Base-by-base conservation (phyloP, 2,113 vertebrate genomes). In the Zingel zingel region DNA sequence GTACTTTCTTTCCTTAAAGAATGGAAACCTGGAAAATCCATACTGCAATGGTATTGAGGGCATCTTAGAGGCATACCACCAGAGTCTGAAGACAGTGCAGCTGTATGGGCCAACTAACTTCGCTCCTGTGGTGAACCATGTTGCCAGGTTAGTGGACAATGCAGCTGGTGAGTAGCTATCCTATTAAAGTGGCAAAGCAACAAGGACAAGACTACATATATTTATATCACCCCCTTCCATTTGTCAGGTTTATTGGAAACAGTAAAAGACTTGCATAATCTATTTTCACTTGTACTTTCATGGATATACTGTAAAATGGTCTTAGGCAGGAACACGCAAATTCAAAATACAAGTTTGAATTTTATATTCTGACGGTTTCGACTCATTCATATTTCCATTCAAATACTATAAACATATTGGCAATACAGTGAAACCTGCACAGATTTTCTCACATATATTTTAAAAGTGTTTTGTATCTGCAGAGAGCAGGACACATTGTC, bases 101-200 rank as follows among this genome's bases (percentile, higher is more conserved):
- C 96, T 99, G 61, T 99, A 99, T 0, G 98, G 98, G 0, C 98
- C 98, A 21, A 99, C 98, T 50, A 99, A 99, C 92, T 99, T 99
- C 0, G 97, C 98, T 12, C 98, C 98, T 0, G 96, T 99, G 0
- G 97, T 99, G 89, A 99, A 98, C 90, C 97, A 97, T 0, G 98
- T 99, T 48, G 98, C 98, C 80, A 96, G 97, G 98, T 98, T 86
- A 87, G 82, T 66, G 23, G 58, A 9, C 61, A 64, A 30, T 48
- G 21, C 27, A 73, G 10, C 47, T 43, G 14, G 4, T 47, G 2
- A 57, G 15, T 6, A 53, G 36, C 11, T 36, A 10, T 45, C 14
- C 47, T 5, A 47, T 21, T 54, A 43, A 19, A 51, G 21, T 12
- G 18, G 16, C 10, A 77, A 27, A 7, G 8, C 15, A 65, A 33